These are phyloP conservation scores for Galeruca laticollis DNA, from an alignment of 2,888 invertebrate genomes.

Conservation along the genomic window DNA sequence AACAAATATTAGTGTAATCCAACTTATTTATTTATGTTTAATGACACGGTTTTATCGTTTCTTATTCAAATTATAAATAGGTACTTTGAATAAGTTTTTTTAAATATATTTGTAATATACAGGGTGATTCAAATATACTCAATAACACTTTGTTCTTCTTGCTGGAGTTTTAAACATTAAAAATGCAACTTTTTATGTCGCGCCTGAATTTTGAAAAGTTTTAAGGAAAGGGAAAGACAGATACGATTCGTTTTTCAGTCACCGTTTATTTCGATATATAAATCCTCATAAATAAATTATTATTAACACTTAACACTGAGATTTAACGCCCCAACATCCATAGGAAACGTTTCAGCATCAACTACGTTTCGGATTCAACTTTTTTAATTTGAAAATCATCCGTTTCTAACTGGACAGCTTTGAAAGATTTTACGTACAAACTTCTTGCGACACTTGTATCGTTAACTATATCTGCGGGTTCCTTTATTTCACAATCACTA, in stretches of 20 bases:
- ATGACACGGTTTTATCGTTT: neutral
- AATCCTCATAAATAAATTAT: neutral
- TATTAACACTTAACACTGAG: neutral
- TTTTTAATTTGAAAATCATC: too few relatives aligned
- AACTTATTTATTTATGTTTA: neutral
- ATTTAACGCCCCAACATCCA: neutral
- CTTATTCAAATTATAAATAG: neutral
- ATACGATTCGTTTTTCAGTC: neutral
- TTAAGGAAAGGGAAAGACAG: too few relatives aligned
- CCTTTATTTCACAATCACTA: slow-evolving; percentile 65
- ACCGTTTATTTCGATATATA: neutral
- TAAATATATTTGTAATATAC: too few relatives aligned
- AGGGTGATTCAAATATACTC: too few relatives aligned
- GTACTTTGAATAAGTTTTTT: neutral
- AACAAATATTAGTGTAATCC: neutral
- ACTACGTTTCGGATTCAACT: too few relatives aligned
- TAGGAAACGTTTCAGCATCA: too few relatives aligned
- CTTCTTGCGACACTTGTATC: slow-evolving; percentile 59
- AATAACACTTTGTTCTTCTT: too few relatives aligned
- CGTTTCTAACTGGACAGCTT: slow-evolving; percentile 51
- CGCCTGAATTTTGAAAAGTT: too few relatives aligned
- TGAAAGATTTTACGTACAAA: slow-evolving; percentile 63
- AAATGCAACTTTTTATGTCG: too few relatives aligned
- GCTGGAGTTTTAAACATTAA: too few relatives aligned
- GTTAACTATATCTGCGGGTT: slow-evolving; percentile 60